Conservation (phyloP, 2,797 vertebrate species). For the Anabacerthia variegaticeps region DNA sequence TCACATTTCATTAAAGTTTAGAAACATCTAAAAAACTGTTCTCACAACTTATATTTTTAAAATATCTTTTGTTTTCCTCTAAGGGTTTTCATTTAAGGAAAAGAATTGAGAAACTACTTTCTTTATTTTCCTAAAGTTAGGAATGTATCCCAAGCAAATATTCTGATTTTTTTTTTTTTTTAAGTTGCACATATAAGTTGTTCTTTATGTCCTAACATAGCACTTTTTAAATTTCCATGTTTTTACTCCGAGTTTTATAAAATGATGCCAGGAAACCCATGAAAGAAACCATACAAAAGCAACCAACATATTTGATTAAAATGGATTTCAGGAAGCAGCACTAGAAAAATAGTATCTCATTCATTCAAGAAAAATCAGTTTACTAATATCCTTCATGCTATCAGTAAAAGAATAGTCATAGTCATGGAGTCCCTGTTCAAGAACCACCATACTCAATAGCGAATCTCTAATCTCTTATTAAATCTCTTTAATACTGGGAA, state of each 20-base stretch:
- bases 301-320: not conserved
- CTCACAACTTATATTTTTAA: not conserved
- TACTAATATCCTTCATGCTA: not conserved
- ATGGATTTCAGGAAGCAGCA: not conserved
- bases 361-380: not conserved
- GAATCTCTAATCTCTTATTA: not conserved
- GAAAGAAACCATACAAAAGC: not conserved
- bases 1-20: constrained; percentile 39
- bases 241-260: not conserved
- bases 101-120: not conserved
- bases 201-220: not conserved
- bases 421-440: not conserved
- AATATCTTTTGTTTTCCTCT: not conserved
- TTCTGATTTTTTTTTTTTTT: not conserved
- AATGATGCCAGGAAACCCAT: not conserved
- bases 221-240: not conserved
- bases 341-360: not conserved
- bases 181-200: not conserved
- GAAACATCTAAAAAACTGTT: not conserved
- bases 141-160: not conserved
- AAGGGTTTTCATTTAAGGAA: not conserved
- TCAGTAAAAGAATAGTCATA: not conserved
- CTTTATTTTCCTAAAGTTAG: not conserved
- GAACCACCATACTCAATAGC: not conserved
- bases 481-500: not conserved